Evolutionary conservation across 2,113 vertebrate genomes (phyloP).

Genomic region (Pseudopipra pipra): DNA sequence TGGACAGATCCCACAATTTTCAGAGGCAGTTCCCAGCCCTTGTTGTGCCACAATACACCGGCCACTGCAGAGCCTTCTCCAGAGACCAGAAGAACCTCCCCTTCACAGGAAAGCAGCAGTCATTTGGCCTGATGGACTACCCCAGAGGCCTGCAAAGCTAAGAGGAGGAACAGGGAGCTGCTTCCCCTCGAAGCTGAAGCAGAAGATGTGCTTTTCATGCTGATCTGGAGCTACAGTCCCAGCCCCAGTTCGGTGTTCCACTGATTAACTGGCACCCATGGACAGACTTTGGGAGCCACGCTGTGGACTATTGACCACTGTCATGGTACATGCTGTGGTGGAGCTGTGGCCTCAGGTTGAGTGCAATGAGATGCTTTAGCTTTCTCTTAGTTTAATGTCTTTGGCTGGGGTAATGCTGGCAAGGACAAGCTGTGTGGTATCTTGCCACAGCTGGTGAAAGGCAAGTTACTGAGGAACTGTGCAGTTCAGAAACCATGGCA

Average conservation of each 20-base stretch:
- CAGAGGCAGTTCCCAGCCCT: not conserved
- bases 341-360: not conserved
- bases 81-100: not conserved
- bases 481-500: not conserved
- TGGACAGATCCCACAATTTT: not conserved
- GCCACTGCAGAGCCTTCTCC: not conserved
- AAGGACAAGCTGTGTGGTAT: not conserved
- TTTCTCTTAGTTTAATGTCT: not conserved
- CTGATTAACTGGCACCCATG: not conserved
- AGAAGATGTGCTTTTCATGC: not conserved
- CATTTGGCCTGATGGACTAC: not conserved
- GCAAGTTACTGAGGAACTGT: rapidly evolving
- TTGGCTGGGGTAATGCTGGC: not conserved
- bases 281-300: rapidly evolving
- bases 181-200: not conserved
- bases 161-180: not conserved
- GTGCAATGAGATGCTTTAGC: not conserved
- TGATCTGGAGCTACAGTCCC: not conserved
- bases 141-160: not conserved
- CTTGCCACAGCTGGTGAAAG: not conserved
- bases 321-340: rapidly evolving
- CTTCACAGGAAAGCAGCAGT: not conserved
- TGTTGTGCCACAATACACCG: rapidly evolving
- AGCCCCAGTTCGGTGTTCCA: not conserved
- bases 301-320: rapidly evolving